Base-by-base conservation (phyloP, 2,888 invertebrate genomes). In the Oligia latruncula region DNA sequence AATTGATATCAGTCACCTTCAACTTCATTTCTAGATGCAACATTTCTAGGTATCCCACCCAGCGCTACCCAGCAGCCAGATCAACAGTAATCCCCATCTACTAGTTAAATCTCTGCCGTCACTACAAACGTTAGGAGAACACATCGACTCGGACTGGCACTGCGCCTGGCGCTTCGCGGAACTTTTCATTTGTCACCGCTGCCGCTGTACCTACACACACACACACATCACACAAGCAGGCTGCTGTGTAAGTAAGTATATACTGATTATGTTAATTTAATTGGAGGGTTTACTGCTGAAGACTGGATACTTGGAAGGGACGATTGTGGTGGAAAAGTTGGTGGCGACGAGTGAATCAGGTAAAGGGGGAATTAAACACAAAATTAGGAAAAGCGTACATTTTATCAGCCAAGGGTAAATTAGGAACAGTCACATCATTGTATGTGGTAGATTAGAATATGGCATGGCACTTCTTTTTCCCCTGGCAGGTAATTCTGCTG, bases 51-150 rank as follows among this genome's bases (percentile, higher is more conserved):
- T 66, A 82, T 46, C 23, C 62, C 58, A 40, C 49, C 78, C 74
- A 82, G 65, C 20, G 52, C 70, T 40, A 20, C 55, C 77, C 70
- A 82, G 46, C 17, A 64, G 64, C 71, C 52, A 71, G 64, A 58
- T 78, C 78, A 58, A 9, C 23, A 70, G n/a, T 83, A 77, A 80
- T 84, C 84, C 60, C 55, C 46, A 74, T 71, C n/a, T 23, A 49
- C 29, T 40, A 78, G 64, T 71, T 67, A 74, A 67, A 67, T 67
- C 70, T 46, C 52, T 35, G 49, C 66, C 68, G 84, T 80, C 84
- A 84, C 73, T 73, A 71, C 83, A 84, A 74, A 83, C 74, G 74
- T 1, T 58, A 71, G 20, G 40, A 46, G 77, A 46, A 58, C 65
- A 60, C 52, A 52, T 74, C 65, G 62, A 20, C 17, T n/a, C 11